A percentile compares a stretch with the other conserved stretches of the same genome.
These are phyloP conservation scores for Manis crassicaudata DNA, from an alignment of 2,797 vertebrate genomes.

Conservation along the genomic window DNA sequence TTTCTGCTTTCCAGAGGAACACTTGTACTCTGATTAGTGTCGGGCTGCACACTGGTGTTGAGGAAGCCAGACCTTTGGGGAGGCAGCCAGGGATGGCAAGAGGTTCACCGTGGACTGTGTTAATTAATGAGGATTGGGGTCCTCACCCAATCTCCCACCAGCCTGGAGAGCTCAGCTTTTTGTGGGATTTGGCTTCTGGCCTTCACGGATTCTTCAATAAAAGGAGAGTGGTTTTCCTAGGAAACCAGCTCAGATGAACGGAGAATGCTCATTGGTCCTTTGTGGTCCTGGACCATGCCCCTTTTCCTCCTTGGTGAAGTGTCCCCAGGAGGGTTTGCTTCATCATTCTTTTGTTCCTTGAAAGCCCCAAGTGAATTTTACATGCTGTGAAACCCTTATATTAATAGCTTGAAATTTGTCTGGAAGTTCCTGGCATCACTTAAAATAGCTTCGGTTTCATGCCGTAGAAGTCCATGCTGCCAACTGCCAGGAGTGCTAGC, in stretches of 20 bases:
- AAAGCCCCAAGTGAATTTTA: neutral
- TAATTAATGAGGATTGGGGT: neutral
- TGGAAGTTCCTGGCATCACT: conserved; percentile 13
- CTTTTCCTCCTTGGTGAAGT: neutral
- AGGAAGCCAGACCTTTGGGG: neutral
- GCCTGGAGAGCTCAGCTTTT: neutral
- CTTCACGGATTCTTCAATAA: neutral
- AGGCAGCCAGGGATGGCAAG: neutral
- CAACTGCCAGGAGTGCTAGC: neutral
- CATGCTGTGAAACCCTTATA: neutral
- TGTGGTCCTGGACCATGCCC: neutral
- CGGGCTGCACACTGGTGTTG: neutral
- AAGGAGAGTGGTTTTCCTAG: neutral
- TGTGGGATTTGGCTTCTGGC: neutral
- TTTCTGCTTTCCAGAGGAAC: neutral
- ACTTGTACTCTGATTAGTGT: neutral
- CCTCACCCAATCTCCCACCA: fast-evolving
- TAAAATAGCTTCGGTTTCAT: conserved; percentile 18
- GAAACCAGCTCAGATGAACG: neutral
- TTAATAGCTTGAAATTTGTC: neutral
- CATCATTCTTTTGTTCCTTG: neutral
- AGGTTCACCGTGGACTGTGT: neutral
- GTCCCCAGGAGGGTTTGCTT: neutral
- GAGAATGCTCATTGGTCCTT: neutral
- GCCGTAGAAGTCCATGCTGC: neutral